phyloP scores from a whole-genome alignment of 2,888 invertebrate genomes.

The Drosophila algonquin region DNA sequence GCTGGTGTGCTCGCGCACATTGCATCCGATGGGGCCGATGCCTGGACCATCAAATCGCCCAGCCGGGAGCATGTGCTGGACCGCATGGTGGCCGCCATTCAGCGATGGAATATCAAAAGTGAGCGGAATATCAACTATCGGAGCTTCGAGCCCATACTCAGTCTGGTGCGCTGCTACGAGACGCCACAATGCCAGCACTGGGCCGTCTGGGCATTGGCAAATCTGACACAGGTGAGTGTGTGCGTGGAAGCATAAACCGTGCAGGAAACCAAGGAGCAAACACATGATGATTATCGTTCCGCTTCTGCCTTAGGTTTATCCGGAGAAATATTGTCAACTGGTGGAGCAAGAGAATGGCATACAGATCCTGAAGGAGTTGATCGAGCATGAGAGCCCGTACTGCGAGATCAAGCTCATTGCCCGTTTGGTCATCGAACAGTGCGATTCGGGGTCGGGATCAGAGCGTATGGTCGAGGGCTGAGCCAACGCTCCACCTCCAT shows the following conservation, averaged over 20 bases:
- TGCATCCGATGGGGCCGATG: slow-evolving; percentile 93
- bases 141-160: slow-evolving; percentile 96
- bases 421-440: slow-evolving; percentile 88
- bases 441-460: slow-evolving; percentile 81
- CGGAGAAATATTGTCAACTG: slow-evolving; percentile 95
- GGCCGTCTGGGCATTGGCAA: slow-evolving; percentile 99
- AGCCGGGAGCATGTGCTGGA: slow-evolving; percentile 89
- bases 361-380: slow-evolving; percentile 88
- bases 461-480: slow-evolving; percentile 82
- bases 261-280: no score
- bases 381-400: slow-evolving; percentile 87
- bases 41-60: slow-evolving; percentile 92
- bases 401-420: slow-evolving; percentile 89
- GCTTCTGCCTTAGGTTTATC: slow-evolving; percentile 85
- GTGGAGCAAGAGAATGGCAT: slow-evolving; percentile 94
- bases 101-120: slow-evolving; percentile 93
- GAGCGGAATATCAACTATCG: slow-evolving; percentile 98
- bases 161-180: slow-evolving; percentile 91
- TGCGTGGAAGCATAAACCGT: no score
- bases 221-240: slow-evolving; percentile 89
- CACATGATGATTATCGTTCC: no score
- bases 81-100: slow-evolving; percentile 92
- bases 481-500: slow-evolving; percentile 14
- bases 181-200: slow-evolving; percentile 97
- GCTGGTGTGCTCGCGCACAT: slow-evolving; percentile 98